Conservation (phyloP, 2,888 invertebrate species). For the Alitta virens region DNA sequence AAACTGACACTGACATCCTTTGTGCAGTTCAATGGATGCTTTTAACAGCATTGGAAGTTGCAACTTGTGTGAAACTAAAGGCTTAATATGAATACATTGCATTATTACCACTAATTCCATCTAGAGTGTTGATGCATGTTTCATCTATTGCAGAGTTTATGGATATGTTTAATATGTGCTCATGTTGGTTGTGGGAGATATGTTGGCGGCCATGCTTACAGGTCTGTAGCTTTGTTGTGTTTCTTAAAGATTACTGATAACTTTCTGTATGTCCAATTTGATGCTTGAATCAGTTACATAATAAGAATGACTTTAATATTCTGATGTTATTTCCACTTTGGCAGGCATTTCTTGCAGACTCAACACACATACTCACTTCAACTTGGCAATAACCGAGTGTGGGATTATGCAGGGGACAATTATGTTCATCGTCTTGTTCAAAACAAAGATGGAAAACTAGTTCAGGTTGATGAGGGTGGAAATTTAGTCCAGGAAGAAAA, state of each 20-base stretch:
- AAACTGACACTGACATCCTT: neutral
- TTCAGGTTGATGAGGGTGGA: constrained; percentile 60
- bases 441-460: constrained; percentile 96
- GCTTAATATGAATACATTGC: no score
- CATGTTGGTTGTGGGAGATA: constrained; percentile 96
- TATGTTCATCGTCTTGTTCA: constrained; percentile 94
- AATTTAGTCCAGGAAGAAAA: constrained; percentile 68
- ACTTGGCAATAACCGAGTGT: constrained; percentile 91
- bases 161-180: constrained; percentile 99
- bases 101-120: no score
- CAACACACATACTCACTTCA: constrained; percentile 97
- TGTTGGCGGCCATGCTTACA: constrained; percentile 85
- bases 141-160: constrained; percentile 70
- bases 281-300: no score
- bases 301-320: no score
- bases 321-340: no score
- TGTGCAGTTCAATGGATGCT: neutral
- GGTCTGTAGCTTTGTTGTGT: no score
- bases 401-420: constrained; percentile 99
- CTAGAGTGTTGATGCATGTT: no score
- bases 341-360: constrained; percentile 87
- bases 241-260: no score
- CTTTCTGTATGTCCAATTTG: no score
- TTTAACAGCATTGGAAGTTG: no score
- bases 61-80: no score